Evolutionary conservation across 2,888 invertebrate genomes (phyloP).

Genomic region (Mayetiola destructor): DNA sequence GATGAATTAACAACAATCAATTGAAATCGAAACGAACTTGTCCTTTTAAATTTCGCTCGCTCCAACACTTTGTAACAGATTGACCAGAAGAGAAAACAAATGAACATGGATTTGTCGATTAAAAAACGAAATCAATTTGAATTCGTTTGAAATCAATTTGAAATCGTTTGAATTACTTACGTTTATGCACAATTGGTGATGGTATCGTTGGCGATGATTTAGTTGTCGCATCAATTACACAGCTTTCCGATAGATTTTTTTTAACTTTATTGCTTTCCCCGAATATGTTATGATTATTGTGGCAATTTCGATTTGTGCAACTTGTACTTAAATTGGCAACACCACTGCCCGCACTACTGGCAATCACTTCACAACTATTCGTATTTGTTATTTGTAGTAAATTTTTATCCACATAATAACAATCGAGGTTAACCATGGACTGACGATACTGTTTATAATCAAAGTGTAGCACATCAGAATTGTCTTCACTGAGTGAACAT

Average conservation of each 20-base stretch:
- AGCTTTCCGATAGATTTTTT: slow-evolving; percentile 16
- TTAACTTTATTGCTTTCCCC: slow-evolving; percentile 11
- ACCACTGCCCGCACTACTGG: neutral
- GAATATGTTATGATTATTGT: slow-evolving; percentile 12
- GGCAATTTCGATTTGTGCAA: slow-evolving; percentile 6
- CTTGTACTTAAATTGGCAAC: slow-evolving; percentile 2
- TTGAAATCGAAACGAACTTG: too few relatives aligned
- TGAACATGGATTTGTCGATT: too few relatives aligned
- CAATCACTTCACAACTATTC: slow-evolving; percentile 16
- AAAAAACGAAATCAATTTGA: too few relatives aligned
- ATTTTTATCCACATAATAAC: slow-evolving; percentile 16
- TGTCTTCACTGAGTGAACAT: slow-evolving; percentile 15
- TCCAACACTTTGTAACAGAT: too few relatives aligned
- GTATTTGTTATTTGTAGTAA: slow-evolving; percentile 15
- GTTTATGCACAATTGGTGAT: slow-evolving; percentile 1
- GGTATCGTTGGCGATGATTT: slow-evolving; percentile 6
- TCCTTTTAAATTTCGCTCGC: too few relatives aligned
- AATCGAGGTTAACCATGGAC: slow-evolving; percentile 16
- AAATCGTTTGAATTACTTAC: neutral
- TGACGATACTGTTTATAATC: slow-evolving; percentile 17
- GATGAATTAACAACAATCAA: too few relatives aligned
- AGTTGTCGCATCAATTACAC: slow-evolving; percentile 12
- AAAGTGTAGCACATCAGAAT: slow-evolving; percentile 15
- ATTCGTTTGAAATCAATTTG: too few relatives aligned
- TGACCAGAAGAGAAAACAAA: too few relatives aligned